phyloP scores from a whole-genome alignment of 1,140 invertebrate species.

The Anastrepha obliqua region DNA sequence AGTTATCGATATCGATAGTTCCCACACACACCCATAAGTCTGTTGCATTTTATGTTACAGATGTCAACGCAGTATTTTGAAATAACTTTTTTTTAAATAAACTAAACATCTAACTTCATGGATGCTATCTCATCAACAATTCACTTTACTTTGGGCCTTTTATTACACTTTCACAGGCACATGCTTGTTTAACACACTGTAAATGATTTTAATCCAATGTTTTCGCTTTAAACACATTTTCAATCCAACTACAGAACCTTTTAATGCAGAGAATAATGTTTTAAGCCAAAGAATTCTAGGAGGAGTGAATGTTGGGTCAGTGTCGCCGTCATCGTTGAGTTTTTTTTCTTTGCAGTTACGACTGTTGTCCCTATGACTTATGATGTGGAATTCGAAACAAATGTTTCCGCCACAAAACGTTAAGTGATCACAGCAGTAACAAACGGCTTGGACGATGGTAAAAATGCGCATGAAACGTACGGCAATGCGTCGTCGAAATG shows the following conservation, averaged over 20 bases:
- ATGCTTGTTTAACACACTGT: not conserved
- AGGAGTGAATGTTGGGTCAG: not conserved
- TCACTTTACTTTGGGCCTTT: too few species aligned
- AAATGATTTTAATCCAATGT: conserved; percentile 33
- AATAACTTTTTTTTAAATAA: too few species aligned
- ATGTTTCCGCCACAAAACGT: conserved; percentile 58
- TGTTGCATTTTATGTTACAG: too few species aligned
- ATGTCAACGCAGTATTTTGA: too few species aligned
- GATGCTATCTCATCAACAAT: too few species aligned
- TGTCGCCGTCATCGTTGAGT: not conserved
- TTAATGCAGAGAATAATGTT: conserved; percentile 30
- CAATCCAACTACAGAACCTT: conserved; percentile 28
- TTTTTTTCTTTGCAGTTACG: not conserved
- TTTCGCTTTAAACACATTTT: conserved; percentile 6
- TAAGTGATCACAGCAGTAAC: conserved; percentile 53
- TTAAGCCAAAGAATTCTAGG: conserved; percentile 17
- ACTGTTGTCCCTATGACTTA: conserved; percentile 56
- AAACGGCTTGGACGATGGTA: not conserved
- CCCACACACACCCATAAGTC: too few species aligned
- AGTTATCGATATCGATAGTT: too few species aligned
- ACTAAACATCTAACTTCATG: too few species aligned
- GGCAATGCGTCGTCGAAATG: not conserved
- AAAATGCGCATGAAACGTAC: not conserved
- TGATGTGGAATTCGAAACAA: conserved; percentile 58
- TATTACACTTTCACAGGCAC: not conserved